Percentiles rank a stretch among this genome's conserved stretches.
phyloP scores from a whole-genome alignment of 2,888 invertebrate species.

The Hyposoter dolosus region DNA sequence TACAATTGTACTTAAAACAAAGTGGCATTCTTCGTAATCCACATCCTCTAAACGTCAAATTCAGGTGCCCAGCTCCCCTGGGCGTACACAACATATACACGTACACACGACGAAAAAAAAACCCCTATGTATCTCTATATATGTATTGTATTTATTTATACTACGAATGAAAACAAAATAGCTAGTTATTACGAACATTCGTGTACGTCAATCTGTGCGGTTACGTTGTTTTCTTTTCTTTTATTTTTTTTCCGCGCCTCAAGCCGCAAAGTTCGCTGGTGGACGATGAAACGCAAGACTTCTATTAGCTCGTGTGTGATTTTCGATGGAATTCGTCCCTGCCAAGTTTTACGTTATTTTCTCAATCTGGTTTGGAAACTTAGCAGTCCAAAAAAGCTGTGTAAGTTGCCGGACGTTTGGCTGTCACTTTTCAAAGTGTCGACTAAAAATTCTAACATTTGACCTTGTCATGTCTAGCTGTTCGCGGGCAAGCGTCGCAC shows the following conservation, averaged over 20 bases:
- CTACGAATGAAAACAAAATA: constrained; percentile 69
- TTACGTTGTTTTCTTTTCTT: constrained; percentile 57
- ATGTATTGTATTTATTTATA: constrained; percentile 82
- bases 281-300: neutral
- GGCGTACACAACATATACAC: constrained; percentile 44
- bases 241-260: neutral
- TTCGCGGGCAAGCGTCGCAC: too few species aligned
- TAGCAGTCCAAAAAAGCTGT: too few species aligned
- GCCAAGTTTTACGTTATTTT: too few species aligned
- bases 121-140: constrained; percentile 71
- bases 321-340: neutral
- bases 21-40: constrained; percentile 40
- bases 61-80: constrained; percentile 71
- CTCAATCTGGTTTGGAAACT: too few species aligned
- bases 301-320: constrained; percentile 1
- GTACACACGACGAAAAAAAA: constrained; percentile 47
- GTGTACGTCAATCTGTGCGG: constrained; percentile 79
- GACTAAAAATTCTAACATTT: neutral
- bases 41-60: constrained; percentile 63
- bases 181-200: constrained; percentile 70
- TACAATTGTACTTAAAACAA: constrained; percentile 72
- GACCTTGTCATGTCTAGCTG: too few species aligned
- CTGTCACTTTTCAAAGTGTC: neutral
- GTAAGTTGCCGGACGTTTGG: neutral
- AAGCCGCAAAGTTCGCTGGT: neutral